Evolutionary conservation across 1,140 invertebrate species (phyloP), one percentile per base, ranked within the genome.

Genomic region (Calephelis nemesis): DNA sequence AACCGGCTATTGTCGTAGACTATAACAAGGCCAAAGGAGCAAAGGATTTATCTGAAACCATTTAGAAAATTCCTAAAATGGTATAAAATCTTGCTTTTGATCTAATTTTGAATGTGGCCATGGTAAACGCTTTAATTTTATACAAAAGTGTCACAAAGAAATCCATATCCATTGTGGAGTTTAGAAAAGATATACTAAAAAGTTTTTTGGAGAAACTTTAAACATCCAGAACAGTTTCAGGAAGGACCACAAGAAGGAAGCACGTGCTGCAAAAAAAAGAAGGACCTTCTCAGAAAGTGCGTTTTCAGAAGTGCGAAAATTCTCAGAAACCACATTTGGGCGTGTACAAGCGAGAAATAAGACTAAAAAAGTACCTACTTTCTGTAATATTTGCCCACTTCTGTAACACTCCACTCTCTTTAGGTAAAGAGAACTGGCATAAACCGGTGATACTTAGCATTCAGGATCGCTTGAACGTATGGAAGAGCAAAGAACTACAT

Each of bases 11-110:
- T 8, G 11, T 65, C 9, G 2, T 65, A 8, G 48, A 65, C 9
- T 65, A 65, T n/a, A 65, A 65, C 63, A 49, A 30, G 1, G 75
- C 70, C 8, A 87, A 88, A 77, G 70, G 72, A 15, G 76, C 73
- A 30, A 78, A 89, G 11, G 83, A 89, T 73, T 65, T 84, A 39
- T 77, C 77, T 0, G 83, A 90, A 74, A 5, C 73, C 79, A 62
- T 39, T 89, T 1, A 60, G 85, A 47, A 88, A 83, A 72, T 70
- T 76, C n/a, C 9, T 86, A 45, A 87, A 84, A 73, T 89, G 85
- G 85, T 88, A 88, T 62, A 76, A 75, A 50, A 87, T 74, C 39
- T 85, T n/a, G 78, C 76, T 39, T 74, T 89, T 49, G 75, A 89
- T 63, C 13, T 86, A 11, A 48, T 86, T 0, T 69, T 85, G 39